These are phyloP conservation scores for Atrichornis clamosus DNA, from an alignment of 2,113 vertebrate genomes.

Conservation along the genomic window DNA sequence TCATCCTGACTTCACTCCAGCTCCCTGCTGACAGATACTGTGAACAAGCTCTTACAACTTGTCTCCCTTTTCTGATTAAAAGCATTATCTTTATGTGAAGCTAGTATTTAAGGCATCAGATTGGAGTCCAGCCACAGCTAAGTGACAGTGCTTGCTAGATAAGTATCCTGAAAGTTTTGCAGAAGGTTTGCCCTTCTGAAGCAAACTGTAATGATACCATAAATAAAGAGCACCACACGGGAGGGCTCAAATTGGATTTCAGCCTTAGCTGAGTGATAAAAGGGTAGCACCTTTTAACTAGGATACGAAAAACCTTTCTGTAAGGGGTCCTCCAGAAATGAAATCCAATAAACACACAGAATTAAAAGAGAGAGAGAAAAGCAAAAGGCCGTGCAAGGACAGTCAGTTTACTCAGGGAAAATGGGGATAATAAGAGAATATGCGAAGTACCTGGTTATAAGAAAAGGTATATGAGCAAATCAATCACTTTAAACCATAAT, in stretches of 20 bases:
- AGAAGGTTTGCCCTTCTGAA: conserved; percentile 3
- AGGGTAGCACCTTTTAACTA: neutral
- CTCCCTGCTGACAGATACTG: conserved; percentile 11
- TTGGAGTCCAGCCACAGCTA: neutral
- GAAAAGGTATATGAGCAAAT: neutral
- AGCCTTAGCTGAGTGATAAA: neutral
- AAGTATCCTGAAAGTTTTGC: conserved; percentile 17
- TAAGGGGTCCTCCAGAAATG: neutral
- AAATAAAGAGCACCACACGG: conserved; percentile 6
- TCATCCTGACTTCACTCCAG: neutral
- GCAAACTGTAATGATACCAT: conserved; percentile 12
- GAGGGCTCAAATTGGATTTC: conserved; percentile 23
- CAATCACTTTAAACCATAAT: neutral
- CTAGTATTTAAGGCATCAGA: conserved; percentile 34
- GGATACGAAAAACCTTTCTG: neutral
- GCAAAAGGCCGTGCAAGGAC: neutral
- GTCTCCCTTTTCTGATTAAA: conserved; percentile 48
- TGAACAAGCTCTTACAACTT: neutral
- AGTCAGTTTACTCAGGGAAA: neutral
- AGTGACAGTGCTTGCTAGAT: conserved; percentile 1
- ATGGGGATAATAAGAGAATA: neutral
- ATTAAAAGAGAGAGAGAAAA: neutral
- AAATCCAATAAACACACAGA: neutral
- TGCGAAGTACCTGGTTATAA: neutral
- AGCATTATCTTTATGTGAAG: conserved; percentile 30